phyloP scores from a whole-genome alignment of 1,140 invertebrate species.

The Drosophila elegans region DNA sequence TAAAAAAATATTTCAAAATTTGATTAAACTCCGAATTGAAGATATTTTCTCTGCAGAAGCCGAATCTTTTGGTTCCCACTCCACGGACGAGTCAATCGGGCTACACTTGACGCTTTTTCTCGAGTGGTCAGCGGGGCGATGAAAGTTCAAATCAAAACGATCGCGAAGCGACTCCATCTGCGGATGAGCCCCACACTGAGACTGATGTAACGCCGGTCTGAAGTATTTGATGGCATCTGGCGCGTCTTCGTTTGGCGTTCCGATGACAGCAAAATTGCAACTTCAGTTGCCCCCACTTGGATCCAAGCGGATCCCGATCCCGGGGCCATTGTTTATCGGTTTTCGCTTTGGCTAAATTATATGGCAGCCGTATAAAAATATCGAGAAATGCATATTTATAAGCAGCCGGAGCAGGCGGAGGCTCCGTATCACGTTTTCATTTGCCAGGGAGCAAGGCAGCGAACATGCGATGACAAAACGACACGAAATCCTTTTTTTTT shows the following conservation, averaged over 20 bases:
- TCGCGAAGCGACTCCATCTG: slow-evolving; percentile 18
- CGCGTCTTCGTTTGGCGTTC: slow-evolving; percentile 51
- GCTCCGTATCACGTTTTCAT: slow-evolving; percentile 75
- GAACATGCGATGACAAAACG: slow-evolving; percentile 81
- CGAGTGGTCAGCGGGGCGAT: slow-evolving; percentile 45
- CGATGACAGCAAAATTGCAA: slow-evolving; percentile 81
- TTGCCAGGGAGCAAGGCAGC: slow-evolving; percentile 52
- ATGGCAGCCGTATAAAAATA: slow-evolving; percentile 61
- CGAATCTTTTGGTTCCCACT: slow-evolving; percentile 11
- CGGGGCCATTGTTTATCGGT: slow-evolving; percentile 71
- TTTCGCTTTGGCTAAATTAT: slow-evolving; percentile 76
- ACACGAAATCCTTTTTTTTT: slow-evolving; percentile 74
- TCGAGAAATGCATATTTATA: slow-evolving; percentile 81
- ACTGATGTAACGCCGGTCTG: slow-evolving; percentile 48
- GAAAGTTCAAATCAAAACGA: slow-evolving; percentile 57
- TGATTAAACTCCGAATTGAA: no score
- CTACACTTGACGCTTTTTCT: slow-evolving; percentile 45
- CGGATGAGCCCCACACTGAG: slow-evolving; percentile 17
- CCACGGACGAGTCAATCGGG: neutral
- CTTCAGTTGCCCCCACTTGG: slow-evolving; percentile 63
- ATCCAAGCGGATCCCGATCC: slow-evolving; percentile 31
- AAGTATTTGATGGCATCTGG: slow-evolving; percentile 77
- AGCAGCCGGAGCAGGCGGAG: slow-evolving; percentile 41
- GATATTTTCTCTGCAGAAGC: slow-evolving; percentile 5
- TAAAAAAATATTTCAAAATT: neutral